Evolutionary conservation across 2,888 invertebrate species (phyloP), one percentile per base, ranked within the genome.

Genomic region (Hydropsyche betteni): DNA sequence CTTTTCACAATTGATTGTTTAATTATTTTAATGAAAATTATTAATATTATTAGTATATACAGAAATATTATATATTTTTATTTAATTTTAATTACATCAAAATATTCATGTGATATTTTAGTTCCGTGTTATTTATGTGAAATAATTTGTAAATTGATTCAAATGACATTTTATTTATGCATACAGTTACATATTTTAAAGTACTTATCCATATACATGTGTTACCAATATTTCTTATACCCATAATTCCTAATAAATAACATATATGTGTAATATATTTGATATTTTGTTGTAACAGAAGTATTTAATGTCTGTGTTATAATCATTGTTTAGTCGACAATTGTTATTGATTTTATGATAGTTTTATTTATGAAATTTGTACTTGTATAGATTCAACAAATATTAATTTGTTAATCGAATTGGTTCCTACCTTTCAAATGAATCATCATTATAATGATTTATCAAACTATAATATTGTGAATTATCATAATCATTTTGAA

Each of bases 271-370:
- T 58, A 58, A 24, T 24, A 24, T 58, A 58, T 58, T 24, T 58
- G 14, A 58, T 24, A 24, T 58, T 58, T 58, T 58, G 58, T 58
- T 58, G 58, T 58, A 58, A 58, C 24, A 16, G 58, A 58, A 58
- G 16, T 58, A 58, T 58, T 58, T 58, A 58, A 58, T 44, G 24
- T 16, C 58, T 58, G 58, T 58, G 58, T 58, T 58, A 58, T 58
- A 4, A 44, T 58, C 24, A 58, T 58, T 58, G 58, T 58, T 58
- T 58, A 58, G 16, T 58, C 24, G 58, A 58, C 58, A 24, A 58
- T 58, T 58, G 58, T 58, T 58, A 58, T 8, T 58, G 58, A 58
- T 58, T 58, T 58, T 58, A 24, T 24, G 16, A 58, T 58, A 58
- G 14, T 58, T 58, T 58, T 58, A 58, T 58, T 58, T 16, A 58